These are phyloP conservation scores for Drosophila sturtevanti DNA, from an alignment of 1,140 invertebrate species.

Conservation along the genomic window DNA sequence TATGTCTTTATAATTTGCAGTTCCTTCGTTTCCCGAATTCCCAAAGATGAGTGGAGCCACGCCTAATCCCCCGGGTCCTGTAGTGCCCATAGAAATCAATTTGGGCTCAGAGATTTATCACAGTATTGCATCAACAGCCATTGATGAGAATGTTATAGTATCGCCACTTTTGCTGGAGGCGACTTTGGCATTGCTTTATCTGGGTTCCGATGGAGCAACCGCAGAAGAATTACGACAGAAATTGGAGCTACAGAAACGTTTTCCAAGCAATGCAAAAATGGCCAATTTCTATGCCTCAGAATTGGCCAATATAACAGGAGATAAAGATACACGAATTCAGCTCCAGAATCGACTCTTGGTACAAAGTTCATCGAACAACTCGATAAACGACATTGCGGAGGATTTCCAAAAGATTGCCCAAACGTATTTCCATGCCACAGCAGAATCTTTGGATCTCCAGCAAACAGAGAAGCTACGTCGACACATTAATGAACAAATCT, in stretches of 20 bases:
- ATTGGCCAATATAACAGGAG: constrained; percentile 42
- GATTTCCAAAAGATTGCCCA: constrained; percentile 77
- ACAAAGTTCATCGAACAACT: constrained; percentile 3
- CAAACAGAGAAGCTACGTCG: constrained; percentile 59
- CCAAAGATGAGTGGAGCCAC: constrained; percentile 49
- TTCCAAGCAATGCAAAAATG: constrained; percentile 80
- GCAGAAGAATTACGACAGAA: constrained; percentile 65
- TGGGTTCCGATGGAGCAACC: constrained; percentile 72
- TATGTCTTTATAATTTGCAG: neutral
- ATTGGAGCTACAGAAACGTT: constrained; percentile 64
- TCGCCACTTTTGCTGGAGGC: constrained; percentile 72
- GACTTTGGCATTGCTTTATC: constrained; percentile 59
- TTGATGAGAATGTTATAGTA: constrained; percentile 64
- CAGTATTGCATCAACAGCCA: constrained; percentile 41
- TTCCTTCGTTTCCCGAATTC: neutral
- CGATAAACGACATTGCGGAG: constrained; percentile 35
- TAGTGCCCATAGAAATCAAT: constrained; percentile 24
- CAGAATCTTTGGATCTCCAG: constrained; percentile 56
- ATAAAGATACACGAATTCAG: constrained; percentile 56
- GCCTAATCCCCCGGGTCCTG: constrained; percentile 5
- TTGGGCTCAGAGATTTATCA: constrained; percentile 56
- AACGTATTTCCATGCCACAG: constrained; percentile 72
- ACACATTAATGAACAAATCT: constrained; percentile 43
- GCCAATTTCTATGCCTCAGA: constrained; percentile 71
- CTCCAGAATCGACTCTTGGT: constrained; percentile 59